Base-by-base conservation (phyloP, 2,113 vertebrate species). In the human (Homo sapiens) region DNA sequence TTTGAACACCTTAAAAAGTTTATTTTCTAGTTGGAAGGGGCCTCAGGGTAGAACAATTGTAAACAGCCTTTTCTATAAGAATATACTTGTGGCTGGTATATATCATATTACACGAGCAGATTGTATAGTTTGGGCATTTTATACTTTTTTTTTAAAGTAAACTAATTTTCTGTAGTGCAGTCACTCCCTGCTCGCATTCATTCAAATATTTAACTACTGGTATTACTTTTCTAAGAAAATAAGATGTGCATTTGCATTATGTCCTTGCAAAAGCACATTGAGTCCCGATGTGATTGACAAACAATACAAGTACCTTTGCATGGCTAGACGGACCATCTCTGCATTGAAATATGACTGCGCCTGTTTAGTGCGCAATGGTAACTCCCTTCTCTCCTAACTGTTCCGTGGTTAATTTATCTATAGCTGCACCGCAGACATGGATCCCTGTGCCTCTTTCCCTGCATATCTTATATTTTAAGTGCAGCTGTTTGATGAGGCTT, bases 161-260 rank as follows among this genome's bases (percentile, higher is more conserved):
- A 95, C 90, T 92, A 89, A 96, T 96, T 97, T 97, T 79, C 57
- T 81, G 0, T 16, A 68, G 68, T 72, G 32, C 82, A 73, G 12
- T 96, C 89, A 93, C 91, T 64, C 38, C 79, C 76, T 70, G 64
- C 88, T 90, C 94, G 87, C 70, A 68, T 89, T 80, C 85, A 48
- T 90, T 86, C 96, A 97, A 82, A 97, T 98, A 89, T 97, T 98
- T 97, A 97, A 96, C 94, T 66, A 64, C 80, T 59, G 73, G 90
- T 95, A 93, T 90, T 95, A 95, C 91, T 95, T 97, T 92, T 79
- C 93, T 94, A 92, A 90, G 96, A 97, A 98, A 96, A 97, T 94
- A 95, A 98, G 94, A 92, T 94, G 93, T 87, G 89, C 82, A 48
- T 97, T 97, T 89, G 40, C 89, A 84, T 96, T 84, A 66, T 86